Conservation (phyloP, 2,797 vertebrate genomes). For the Margarornis squamiger region DNA sequence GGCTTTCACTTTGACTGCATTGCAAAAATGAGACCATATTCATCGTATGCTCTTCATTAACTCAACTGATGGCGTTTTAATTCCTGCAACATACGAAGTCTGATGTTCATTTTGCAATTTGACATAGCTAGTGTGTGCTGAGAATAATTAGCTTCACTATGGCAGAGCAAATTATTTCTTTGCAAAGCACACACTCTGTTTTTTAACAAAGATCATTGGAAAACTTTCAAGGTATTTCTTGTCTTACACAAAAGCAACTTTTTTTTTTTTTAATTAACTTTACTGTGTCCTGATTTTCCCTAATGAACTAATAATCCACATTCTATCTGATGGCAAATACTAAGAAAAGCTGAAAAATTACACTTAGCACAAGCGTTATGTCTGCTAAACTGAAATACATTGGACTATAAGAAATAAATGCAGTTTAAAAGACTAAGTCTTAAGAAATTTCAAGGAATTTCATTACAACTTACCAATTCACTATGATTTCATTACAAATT, state of each 20-base stretch:
- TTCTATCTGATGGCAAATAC: background rate
- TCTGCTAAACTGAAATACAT: background rate
- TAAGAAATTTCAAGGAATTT: background rate
- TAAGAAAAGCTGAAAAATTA: background rate
- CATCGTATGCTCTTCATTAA: constrained; percentile 71
- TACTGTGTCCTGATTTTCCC: constrained; percentile 22
- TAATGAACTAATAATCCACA: constrained; percentile 10
- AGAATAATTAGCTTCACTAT: constrained; percentile 73
- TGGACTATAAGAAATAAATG: background rate
- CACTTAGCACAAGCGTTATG: background rate
- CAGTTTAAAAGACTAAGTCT: background rate
- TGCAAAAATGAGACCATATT: constrained; percentile 64
- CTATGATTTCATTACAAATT: background rate
- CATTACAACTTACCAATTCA: background rate
- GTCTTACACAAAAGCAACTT: constrained; percentile 13
- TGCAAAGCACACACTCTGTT: constrained; percentile 32
- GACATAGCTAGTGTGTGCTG: constrained; percentile 61
- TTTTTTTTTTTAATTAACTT: constrained; percentile 57
- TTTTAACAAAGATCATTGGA: constrained; percentile 58
- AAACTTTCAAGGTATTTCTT: constrained; percentile 14
- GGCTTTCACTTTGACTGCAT: constrained; percentile 52
- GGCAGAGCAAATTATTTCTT: constrained; percentile 69
- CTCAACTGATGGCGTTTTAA: constrained; percentile 76
- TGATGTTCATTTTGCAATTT: constrained; percentile 67
- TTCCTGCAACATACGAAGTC: constrained; percentile 62